Conservation (phyloP, 2,888 invertebrate genomes). For the Acanthopleura granulata region DNA sequence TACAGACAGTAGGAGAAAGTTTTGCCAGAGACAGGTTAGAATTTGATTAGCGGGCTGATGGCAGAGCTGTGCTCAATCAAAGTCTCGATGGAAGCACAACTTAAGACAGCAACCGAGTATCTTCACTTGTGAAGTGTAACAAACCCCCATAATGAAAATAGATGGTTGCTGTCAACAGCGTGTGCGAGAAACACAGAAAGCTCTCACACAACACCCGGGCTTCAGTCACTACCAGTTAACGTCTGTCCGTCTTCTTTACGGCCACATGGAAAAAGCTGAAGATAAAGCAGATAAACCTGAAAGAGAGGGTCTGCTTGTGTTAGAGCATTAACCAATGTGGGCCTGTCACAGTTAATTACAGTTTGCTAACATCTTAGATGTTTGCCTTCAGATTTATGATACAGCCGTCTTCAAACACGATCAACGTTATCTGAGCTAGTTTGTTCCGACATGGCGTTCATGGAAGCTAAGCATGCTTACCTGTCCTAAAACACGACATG, state of each 20-base stretch:
- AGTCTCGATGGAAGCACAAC: background rate
- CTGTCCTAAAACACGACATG: too few relatives aligned
- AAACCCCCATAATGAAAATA: constrained; percentile 12
- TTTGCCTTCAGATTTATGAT: too few relatives aligned
- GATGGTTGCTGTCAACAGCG: constrained; percentile 8
- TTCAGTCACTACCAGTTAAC: constrained; percentile 13
- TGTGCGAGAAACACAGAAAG: background rate
- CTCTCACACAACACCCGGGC: background rate
- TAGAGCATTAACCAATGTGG: too few relatives aligned
- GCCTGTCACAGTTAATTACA: too few relatives aligned
- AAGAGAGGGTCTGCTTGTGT: too few relatives aligned
- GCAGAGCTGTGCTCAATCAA: constrained; percentile 2
- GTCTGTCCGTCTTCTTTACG: background rate
- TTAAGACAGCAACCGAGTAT: background rate
- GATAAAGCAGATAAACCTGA: too few relatives aligned
- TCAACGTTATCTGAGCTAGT: too few relatives aligned
- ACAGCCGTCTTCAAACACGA: too few relatives aligned
- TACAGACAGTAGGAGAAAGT: constrained; percentile 2
- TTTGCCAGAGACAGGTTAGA: constrained; percentile 7
- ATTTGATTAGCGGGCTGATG: background rate
- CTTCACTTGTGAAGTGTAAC: constrained; percentile 2
- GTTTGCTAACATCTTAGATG: too few relatives aligned
- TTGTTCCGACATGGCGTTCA: too few relatives aligned
- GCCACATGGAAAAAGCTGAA: background rate
- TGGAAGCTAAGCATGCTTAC: too few relatives aligned